Base-by-base conservation (phyloP, 2,888 invertebrate genomes). In the Eupelmus urozonus region DNA sequence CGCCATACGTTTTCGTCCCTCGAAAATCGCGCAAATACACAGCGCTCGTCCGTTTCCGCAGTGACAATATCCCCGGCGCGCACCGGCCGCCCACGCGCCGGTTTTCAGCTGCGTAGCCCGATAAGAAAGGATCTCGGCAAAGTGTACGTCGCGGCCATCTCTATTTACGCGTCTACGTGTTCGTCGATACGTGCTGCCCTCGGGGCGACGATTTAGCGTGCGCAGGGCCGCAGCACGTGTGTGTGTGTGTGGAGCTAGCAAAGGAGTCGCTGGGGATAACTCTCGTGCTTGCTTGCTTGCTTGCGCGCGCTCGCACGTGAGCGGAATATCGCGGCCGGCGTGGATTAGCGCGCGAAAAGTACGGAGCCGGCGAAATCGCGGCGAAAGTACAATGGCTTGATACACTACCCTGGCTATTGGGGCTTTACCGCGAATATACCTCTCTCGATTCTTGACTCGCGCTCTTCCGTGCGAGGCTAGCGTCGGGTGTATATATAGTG, bases 341-440 rank as follows among this genome's bases (percentile, higher is more conserved):
- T 53, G 81, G 82, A 81, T 82, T 80, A 80, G 79, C 27, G 76
- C n/a, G n/a, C 79, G 51, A 60, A 73, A 78, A 78, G 73, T 71
- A 63, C 45, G 70, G 51, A 29, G 57, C 25, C 25, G 29, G 53
- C 53, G 20, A 74, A 80, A 80, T 67, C 70, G 66, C 69, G 29
- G 42, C 51, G 11, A 11, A 55, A 42, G 42, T 13, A 63, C 62
- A 69, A 65, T 57, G 70, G 59, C 65, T 66, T 72, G 66, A 67
- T 72, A 78, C 53, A 72, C 66, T 62, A 51, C 53, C n/a, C n/a
- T 49, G 23, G 40, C 53, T 53, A 25, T 51, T 42, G 55, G 62
- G 40, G 72, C 34, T n/a, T 60, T 60, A 51, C 60, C 29, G 18
- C 51, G 16, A n/a, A n/a, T 45, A 3, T 49, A 45, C 16, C 23